Conservation (phyloP, 2,797 vertebrate genomes). For the Chloroceryle inda region DNA sequence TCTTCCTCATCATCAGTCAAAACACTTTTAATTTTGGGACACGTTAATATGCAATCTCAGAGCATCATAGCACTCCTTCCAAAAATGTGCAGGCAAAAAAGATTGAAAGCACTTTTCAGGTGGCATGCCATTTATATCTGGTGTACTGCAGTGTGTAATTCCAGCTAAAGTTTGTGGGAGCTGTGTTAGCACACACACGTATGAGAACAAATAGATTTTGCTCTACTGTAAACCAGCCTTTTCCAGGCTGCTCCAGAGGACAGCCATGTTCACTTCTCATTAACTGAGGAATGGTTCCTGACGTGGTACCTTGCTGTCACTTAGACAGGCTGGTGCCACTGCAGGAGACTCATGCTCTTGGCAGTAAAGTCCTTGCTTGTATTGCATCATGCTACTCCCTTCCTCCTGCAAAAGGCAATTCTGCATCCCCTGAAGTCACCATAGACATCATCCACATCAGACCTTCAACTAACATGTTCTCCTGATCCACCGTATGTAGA, state of each 20-base stretch:
- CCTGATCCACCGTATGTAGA: neutral
- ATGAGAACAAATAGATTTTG: neutral
- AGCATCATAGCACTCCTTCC: neutral
- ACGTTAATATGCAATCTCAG: neutral
- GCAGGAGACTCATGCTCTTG: fast-evolving
- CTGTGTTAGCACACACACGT: neutral
- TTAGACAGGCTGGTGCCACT: neutral
- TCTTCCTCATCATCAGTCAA: neutral
- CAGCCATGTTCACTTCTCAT: neutral
- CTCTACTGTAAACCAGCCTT: neutral
- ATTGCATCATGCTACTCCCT: fast-evolving
- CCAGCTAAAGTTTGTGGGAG: neutral
- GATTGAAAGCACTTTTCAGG: neutral
- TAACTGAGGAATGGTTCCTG: neutral
- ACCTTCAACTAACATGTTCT: fast-evolving
- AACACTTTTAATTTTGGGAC: neutral
- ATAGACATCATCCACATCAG: neutral
- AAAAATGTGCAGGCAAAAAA: neutral
- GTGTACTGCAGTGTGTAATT: too few species aligned
- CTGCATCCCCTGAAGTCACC: neutral
- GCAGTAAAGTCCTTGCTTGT: neutral
- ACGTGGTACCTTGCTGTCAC: neutral
- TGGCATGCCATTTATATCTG: neutral
- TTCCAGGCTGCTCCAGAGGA: neutral
- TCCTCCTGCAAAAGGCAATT: neutral